Base-by-base conservation (phyloP, 1,140 invertebrate species). In the Doryteuthis pealeii region DNA sequence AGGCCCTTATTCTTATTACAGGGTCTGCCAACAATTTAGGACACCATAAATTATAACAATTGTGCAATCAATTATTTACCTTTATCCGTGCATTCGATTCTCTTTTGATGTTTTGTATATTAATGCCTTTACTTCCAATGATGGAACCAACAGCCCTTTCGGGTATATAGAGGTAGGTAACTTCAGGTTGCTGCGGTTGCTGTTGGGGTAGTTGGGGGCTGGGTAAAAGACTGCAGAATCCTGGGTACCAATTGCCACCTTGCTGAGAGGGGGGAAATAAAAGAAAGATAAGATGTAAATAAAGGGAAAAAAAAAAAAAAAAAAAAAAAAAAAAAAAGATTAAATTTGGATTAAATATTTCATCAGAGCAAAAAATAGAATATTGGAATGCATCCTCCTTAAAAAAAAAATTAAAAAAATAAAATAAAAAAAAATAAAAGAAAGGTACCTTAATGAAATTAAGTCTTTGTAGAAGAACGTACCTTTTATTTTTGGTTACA, bases 91-190 rank as follows among this genome's bases (percentile, higher is more conserved):
- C 96, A 76, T 95, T 95, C 78, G 96, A 97, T 87, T 97, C 95
- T 82, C 95, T 92, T 83, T 98, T 99, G 78, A 99, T 97, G 86
- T 97, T 97, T 77, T 96, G 93, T 79, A 99, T 99, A 87, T 98
- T 94, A 2, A 94, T 94, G 33, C 97, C 97, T 85, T 96, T 98
- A 18, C 96, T 97, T 72, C 97, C 97, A 82, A 99, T 99, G 66
- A 98, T 96, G 68, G 96, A 96, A 65, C 97, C 97, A 28, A 99
- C 96, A 70, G 96, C 95, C 84, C 94, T 95, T 85, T 98, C 98
- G 35, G 97, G 97, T 89, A 99, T 84, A 89, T 97, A 99, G 72
- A 99, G 79, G 75, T 83, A 85, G 15, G 82, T 83, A 15, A 83
- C 79, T 76, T 85, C 84, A 28, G 82, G 22, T 62, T 62, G 54